Evolutionary conservation across 1,140 invertebrate species (phyloP), one percentile per base, ranked within the genome.

Genomic region (Ruditapes philippinarum): DNA sequence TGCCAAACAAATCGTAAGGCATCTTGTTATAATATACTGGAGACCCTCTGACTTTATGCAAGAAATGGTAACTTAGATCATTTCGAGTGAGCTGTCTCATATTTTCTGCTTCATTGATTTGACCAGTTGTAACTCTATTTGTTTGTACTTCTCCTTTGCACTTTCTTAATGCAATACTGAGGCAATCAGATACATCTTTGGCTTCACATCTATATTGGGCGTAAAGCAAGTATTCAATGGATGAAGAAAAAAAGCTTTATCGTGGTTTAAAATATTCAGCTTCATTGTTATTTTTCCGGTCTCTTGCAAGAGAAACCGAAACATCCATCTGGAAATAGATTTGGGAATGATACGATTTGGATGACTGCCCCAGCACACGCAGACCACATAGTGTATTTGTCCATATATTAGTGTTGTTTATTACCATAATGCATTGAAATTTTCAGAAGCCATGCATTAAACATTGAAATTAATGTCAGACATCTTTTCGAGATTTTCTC

Each of bases 11-110:
- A 38, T 89, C 80, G 60, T 74, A 74, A 33, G 76, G 22, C 62
- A 70, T 62, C 40, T n/a, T 89, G 54, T 89, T 57, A 25, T 42
- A 89, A 31, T 89, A 84, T 4, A 49, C 79, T 33, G 65, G 88
- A n/a, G 80, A 81, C 19, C 88, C 79, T 38, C 79, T 33, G 31
- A 83, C 68, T 42, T 82, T 74, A 38, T 89, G 62, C 1, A 83
- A 19, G 28, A 89, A 84, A 17, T 89, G 42, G 36, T 38, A 83
- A 49, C 54, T 68, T n/a, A 76, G 3, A 40, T 89, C 65, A 73
- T 73, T 89, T 51, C 80, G n/a, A 54, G 49, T 70, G 9, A 83
- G 45, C 45, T 88, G 22, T 68, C 38, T 49, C 25, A 51, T 25
- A 28, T 36, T 88, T 38, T 42, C 22, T 31, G 54, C n/a, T 40